Evolutionary conservation across 2,797 vertebrate genomes (phyloP).

Genomic region (Typhlichthys eigenmanni): DNA sequence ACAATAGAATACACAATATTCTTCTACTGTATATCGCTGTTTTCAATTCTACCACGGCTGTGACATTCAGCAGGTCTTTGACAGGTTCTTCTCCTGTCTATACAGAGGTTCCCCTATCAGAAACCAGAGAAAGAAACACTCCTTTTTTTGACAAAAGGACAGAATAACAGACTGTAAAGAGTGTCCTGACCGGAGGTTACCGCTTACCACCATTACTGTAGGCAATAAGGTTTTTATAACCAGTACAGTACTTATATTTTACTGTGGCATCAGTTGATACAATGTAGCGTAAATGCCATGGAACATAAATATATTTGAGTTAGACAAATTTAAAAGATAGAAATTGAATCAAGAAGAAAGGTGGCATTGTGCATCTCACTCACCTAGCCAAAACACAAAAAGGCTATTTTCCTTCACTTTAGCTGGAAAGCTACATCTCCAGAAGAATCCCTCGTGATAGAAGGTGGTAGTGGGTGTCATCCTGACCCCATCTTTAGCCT

Average conservation of each 20-base stretch:
- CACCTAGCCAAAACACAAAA: conserved; percentile 90
- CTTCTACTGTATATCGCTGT: not conserved
- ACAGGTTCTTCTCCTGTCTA: conserved; percentile 18
- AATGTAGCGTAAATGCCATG: conserved; percentile 3
- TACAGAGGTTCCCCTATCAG: conserved; percentile 21
- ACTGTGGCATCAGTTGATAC: not conserved
- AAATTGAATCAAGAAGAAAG: not conserved
- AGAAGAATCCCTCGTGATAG: conserved; percentile 96
- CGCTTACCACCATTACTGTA: not conserved
- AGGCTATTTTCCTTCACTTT: conserved; percentile 60
- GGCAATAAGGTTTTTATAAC: conserved; percentile 3
- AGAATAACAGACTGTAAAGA: conserved; percentile 63
- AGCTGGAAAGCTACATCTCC: conserved; percentile 86
- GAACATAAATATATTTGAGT: not conserved
- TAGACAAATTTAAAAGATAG: conserved; percentile 4
- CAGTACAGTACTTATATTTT: conserved; percentile 3
- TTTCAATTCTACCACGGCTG: conserved; percentile 21
- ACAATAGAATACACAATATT: not conserved
- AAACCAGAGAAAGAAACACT: conserved; percentile 19
- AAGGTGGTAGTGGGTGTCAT: conserved; percentile 61
- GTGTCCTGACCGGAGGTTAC: no score
- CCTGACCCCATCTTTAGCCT: conserved; percentile 58
- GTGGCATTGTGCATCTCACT: conserved; percentile 53
- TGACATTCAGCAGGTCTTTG: conserved; percentile 52
- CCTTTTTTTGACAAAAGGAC: conserved; percentile 53